phyloP scores from a whole-genome alignment of 2,888 invertebrate species.

The Tachystola acroxantha region DNA sequence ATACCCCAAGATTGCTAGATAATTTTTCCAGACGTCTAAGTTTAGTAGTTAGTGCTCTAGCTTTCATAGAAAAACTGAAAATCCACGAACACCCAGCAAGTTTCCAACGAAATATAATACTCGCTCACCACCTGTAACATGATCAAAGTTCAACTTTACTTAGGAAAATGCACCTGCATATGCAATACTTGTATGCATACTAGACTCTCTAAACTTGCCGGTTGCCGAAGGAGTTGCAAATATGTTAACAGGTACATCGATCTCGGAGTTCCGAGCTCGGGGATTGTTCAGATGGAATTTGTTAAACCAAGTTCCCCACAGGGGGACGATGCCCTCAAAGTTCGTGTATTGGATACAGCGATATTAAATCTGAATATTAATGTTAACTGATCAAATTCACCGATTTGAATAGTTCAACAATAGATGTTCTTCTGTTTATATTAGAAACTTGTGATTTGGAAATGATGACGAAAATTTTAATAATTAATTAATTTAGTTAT shows the following conservation, averaged over 20 bases:
- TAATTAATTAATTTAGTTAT: too few species aligned
- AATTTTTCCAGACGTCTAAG: too few species aligned
- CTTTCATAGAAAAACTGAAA: too few species aligned
- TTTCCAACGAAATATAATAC: too few species aligned
- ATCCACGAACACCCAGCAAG: too few species aligned
- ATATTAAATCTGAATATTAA: slow-evolving; percentile 11
- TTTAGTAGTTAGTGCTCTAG: too few species aligned
- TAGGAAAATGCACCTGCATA: slow-evolving; percentile 18
- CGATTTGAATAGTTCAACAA: slow-evolving; percentile 3
- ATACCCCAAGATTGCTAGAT: too few species aligned
- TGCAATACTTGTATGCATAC: slow-evolving; percentile 17
- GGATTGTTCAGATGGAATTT: slow-evolving; percentile 42
- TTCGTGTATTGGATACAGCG: slow-evolving; percentile 16
- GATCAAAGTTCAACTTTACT: slow-evolving; percentile 8
- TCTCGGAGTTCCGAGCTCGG: slow-evolving; percentile 33
- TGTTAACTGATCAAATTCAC: slow-evolving; percentile 4
- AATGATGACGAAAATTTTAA: too few species aligned
- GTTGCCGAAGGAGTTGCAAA: slow-evolving; percentile 26
- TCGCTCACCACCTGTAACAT: slow-evolving; percentile 8
- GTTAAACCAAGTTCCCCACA: slow-evolving; percentile 31
- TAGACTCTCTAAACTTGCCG: slow-evolving; percentile 17
- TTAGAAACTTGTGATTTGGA: too few species aligned
- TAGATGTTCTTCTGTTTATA: too few species aligned
- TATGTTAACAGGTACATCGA: slow-evolving; percentile 50
- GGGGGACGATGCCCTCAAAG: slow-evolving; percentile 22